These are phyloP conservation scores for Phylloscopus collybita DNA, from an alignment of 2,797 vertebrate species.

Conservation along the genomic window DNA sequence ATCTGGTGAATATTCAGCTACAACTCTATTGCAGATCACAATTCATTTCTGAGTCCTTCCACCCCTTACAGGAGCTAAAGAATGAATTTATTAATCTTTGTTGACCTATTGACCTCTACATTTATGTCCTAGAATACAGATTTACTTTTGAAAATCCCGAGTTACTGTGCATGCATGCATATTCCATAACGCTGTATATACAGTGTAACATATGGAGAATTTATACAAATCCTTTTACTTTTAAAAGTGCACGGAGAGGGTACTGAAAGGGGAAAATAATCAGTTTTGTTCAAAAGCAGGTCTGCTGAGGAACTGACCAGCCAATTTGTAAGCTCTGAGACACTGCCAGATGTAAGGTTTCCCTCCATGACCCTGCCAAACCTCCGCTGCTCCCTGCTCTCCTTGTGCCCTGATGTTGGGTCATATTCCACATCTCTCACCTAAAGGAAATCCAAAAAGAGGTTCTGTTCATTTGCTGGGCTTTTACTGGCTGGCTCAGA, in stretches of 20 bases:
- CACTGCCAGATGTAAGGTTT: neutral
- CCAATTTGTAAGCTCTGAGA: neutral
- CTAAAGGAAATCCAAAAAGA: neutral
- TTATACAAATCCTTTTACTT: neutral
- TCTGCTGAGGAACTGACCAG: neutral
- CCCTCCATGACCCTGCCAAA: neutral
- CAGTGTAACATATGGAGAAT: neutral
- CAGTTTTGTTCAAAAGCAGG: neutral
- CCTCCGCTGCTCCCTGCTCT: neutral
- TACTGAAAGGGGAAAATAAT: neutral
- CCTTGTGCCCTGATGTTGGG: neutral
- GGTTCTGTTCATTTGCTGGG: neutral
- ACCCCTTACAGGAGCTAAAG: neutral
- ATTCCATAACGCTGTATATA: neutral
- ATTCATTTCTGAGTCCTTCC: neutral
- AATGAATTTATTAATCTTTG: neutral
- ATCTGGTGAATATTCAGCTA: neutral
- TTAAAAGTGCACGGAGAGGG: neutral
- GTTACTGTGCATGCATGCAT: neutral
- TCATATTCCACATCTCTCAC: neutral
- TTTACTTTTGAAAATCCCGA: neutral
- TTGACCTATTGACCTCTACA: neutral
- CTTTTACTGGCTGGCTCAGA: neutral
- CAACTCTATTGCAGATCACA: neutral
- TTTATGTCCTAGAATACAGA: neutral